A percentile compares a stretch with the other conserved stretches of the same genome.
These are phyloP conservation scores for Coccyzus lansbergi DNA, from an alignment of 2,797 vertebrate species.

Conservation along the genomic window DNA sequence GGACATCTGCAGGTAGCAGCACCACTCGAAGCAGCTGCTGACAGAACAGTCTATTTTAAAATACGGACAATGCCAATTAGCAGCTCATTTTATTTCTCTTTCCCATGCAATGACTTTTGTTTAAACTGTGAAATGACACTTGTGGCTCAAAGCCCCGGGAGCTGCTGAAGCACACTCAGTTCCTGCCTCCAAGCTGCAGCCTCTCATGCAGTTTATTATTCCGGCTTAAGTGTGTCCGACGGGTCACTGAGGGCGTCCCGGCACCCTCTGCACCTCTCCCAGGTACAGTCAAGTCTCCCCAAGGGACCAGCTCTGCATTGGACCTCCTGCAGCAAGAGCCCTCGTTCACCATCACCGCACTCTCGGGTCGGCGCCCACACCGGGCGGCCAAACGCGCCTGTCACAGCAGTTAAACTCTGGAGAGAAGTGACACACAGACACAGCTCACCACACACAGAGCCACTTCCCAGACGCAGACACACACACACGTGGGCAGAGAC, in stretches of 20 bases:
- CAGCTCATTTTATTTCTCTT: not conserved
- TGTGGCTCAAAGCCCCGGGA: not conserved
- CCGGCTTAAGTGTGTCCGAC: accelerated
- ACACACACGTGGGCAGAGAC: too few relatives aligned
- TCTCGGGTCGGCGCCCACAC: accelerated
- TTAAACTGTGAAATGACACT: not conserved
- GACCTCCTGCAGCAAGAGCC: not conserved
- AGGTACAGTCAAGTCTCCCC: not conserved
- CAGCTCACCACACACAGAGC: too few relatives aligned
- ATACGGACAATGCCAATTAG: accelerated
- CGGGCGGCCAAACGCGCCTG: not conserved
- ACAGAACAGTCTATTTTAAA: not conserved
- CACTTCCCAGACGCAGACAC: too few relatives aligned
- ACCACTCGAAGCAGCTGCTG: not conserved
- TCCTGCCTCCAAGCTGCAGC: not conserved
- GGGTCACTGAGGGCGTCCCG: not conserved
- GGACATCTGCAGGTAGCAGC: not conserved
- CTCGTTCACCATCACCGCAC: accelerated
- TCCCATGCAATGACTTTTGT: too few relatives aligned
- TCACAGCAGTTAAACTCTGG: not conserved
- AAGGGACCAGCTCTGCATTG: not conserved
- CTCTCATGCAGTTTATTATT: not conserved
- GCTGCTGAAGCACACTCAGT: not conserved
- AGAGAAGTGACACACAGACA: accelerated
- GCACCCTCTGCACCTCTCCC: too few relatives aligned